Evolutionary conservation across 1,140 invertebrate species (phyloP), one percentile per base, ranked within the genome.

Genomic region (Nasonia giraulti): DNA sequence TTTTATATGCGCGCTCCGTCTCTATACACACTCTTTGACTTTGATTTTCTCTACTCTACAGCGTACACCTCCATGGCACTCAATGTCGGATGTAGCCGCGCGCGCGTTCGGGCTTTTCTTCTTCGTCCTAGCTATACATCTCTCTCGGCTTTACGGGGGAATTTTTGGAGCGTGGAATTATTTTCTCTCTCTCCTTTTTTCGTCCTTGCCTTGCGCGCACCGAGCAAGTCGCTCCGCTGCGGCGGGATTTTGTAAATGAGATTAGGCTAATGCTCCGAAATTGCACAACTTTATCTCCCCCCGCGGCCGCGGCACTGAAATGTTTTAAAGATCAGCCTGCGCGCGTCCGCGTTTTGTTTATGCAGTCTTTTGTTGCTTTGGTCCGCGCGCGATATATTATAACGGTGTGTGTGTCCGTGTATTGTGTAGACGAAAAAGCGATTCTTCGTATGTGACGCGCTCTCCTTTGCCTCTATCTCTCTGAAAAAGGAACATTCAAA

Each of bases 121-220:
- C 17, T 11, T 62, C 31, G 23, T 11, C 1, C 50, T 27, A 27
- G 27, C 27, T 27, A 27, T 27, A 27, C 27, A 27, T 27, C 27
- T 27, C 27, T n/a, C 76, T 2, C 76, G 27, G 40, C 6, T 83
- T 83, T 76, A 77, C 82, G 37, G 23, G 37, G 75, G 17, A 83
- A 77, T 83, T 83, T 83, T 44, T 44, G 40, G 75, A 83, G 82
- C 82, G 62, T 40, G 69, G 82, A 83, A 50, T 78, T 76, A 27
- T 74, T 40, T 82, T 82, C 33, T 74, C 69, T 33, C 11, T 50
- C 23, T 37, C 8, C 37, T 82, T 74, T 74, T 74, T 55, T 23
- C 14, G 23, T 14, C 23, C 1, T 7, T 44, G 17, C 27, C 27
- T 27, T 27, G 27, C 27, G 27, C 27, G 27, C 27, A 27, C 27